Base-by-base conservation (phyloP, 2,113 vertebrate species). In the Alethe castanea region DNA sequence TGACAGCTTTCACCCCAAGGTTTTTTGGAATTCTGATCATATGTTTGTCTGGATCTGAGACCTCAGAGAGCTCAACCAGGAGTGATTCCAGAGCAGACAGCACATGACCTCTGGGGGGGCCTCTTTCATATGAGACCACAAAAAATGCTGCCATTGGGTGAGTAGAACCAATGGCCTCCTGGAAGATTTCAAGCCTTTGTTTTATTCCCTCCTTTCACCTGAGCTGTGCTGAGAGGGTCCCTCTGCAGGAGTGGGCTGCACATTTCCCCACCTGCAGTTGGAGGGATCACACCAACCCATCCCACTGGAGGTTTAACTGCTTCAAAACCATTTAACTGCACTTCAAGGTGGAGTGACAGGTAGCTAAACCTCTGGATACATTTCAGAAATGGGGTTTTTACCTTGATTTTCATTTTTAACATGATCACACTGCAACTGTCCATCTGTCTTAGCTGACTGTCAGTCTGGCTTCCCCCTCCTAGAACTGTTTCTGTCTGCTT, bases 401-500 rank as follows among this genome's bases (percentile, higher is more conserved):
- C 91, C 42, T 86, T 35, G 24, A 61, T 71, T 81, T 81, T 84
- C 19, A 38, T 91, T 86, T 96, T 89, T 67, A 74, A 18, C 14
- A 2, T 81, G 60, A 93, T 89, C 78, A 62, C 53, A 81, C 47
- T 84, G 61, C 50, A 90, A 31, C 53, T 85, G 61, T 95, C 81
- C 47, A 9, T 67, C 62, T 53, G 48, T 85, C 90, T 92, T 57
- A 90, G 29, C 61, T 66, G 59, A 42, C 67, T 94, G 88, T 50
- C 94, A 69, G 33, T 82, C 62, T 77, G 28, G 28, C 57, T 93
- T 85, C 42, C 61, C 31, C 36, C 20, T 90, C 66, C 19, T 48
- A 65, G 88, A 69, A 12, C 36, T 65, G 31, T 48, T 92, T 91
- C 81, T 78, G 28, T 90, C 88, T 29, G 11, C 73, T 91, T 96